Percentiles rank a stretch among this genome's conserved stretches.
Evolutionary conservation across 2,797 vertebrate genomes (phyloP).

Genomic region (Carcharodon carcharias): DNA sequence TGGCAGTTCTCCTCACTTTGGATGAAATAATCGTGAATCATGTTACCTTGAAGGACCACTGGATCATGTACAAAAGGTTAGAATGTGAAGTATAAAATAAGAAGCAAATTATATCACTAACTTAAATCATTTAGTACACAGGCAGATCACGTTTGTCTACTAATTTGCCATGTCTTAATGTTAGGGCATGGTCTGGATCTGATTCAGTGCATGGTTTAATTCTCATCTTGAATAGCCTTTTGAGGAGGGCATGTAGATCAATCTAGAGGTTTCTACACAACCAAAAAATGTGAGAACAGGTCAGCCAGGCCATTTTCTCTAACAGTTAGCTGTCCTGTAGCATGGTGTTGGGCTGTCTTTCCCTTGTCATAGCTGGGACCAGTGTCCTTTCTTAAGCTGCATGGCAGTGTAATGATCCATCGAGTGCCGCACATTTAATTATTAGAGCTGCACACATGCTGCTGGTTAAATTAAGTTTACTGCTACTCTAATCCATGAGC

Average conservation of each 20-base stretch:
- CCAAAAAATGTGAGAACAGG: too few species aligned
- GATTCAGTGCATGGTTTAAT: background rate
- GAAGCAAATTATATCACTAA: background rate
- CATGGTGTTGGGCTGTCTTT: background rate
- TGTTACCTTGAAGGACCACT: constrained; percentile 84
- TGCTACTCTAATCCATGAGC: too few species aligned
- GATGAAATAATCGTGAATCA: constrained; percentile 97
- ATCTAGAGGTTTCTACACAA: background rate
- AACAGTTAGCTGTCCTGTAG: background rate
- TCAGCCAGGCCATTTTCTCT: background rate
- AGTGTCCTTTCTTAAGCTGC: background rate
- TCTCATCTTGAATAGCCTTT: background rate
- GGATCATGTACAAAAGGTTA: constrained; percentile 99
- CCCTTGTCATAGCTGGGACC: background rate
- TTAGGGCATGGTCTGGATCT: background rate
- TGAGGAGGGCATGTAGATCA: background rate
- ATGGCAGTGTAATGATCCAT: background rate
- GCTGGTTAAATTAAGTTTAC: background rate
- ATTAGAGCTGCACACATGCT: background rate
- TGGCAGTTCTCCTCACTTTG: constrained; percentile 81
- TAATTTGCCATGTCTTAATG: too few species aligned
- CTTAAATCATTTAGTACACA: background rate
- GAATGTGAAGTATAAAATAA: constrained; percentile 35
- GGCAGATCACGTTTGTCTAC: background rate
- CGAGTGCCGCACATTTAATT: background rate